Conservation (phyloP, 2,113 vertebrate genomes). For the Microcebus griseorufus region DNA sequence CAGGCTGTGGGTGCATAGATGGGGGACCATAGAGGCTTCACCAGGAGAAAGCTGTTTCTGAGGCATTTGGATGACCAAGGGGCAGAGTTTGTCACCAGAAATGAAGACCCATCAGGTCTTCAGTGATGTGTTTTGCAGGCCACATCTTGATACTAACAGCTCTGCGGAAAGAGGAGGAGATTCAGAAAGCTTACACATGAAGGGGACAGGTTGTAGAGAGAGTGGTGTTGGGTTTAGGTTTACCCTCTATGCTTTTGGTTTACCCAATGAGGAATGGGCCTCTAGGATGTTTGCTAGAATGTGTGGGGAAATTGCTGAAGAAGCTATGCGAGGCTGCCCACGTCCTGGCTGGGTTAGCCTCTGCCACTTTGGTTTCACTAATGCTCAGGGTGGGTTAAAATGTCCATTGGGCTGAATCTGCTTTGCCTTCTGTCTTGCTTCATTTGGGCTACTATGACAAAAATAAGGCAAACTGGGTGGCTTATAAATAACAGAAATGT, state of each 20-base stretch:
- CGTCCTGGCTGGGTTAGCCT: neutral
- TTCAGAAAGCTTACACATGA: neutral
- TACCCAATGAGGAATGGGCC: neutral
- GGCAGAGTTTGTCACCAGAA: neutral
- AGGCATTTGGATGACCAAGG: neutral
- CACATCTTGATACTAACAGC: neutral
- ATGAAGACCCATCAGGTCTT: neutral
- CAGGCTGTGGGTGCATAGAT: neutral
- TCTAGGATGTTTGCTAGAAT: neutral
- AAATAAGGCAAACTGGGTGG: neutral
- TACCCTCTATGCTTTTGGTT: neutral
- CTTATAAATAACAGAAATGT: neutral
- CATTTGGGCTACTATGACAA: neutral
- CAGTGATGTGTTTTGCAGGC: neutral
- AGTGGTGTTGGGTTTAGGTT: neutral
- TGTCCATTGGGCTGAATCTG: neutral
- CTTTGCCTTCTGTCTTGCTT: neutral
- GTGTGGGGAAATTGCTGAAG: neutral
- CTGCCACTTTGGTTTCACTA: neutral
- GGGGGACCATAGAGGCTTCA: neutral
- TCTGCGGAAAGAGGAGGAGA: neutral
- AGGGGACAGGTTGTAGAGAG: neutral
- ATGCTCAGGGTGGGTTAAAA: neutral
- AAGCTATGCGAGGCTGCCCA: neutral
- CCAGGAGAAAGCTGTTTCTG: neutral